Conservation (phyloP, 2,888 invertebrate species). For the Ophion ventricosus region DNA sequence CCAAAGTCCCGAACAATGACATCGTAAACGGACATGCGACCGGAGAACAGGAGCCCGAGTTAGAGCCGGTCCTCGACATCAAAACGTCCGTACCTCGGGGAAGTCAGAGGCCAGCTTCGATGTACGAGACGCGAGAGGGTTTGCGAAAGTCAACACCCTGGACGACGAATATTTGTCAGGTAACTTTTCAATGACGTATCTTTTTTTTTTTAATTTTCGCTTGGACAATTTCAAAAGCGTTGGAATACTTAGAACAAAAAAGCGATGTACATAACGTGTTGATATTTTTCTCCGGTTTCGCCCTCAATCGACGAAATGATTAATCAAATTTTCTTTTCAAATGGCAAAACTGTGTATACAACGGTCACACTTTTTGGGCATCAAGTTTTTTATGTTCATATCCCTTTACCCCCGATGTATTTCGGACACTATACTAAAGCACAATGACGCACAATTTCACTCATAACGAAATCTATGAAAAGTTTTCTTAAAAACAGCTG, state of each 20-base stretch:
- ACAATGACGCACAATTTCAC: neutral
- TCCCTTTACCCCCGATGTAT: neutral
- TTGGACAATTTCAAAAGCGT: neutral
- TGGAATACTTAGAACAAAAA: neutral
- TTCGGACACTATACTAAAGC: neutral
- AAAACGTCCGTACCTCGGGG: slow-evolving; percentile 82
- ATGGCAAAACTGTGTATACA: too few species aligned
- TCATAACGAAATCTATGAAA: neutral
- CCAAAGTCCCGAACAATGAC: slow-evolving; percentile 68
- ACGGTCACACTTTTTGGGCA: neutral
- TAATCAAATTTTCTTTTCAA: too few species aligned
- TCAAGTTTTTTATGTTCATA: neutral
- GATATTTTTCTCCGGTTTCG: neutral
- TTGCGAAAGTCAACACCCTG: slow-evolving; percentile 84
- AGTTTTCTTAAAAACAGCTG: too few species aligned
- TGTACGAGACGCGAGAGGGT: slow-evolving; percentile 93
- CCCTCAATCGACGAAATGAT: neutral
- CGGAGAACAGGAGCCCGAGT: slow-evolving; percentile 83
- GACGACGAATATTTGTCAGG: slow-evolving; percentile 77
- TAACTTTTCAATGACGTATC: slow-evolving; percentile 56
- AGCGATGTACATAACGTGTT: neutral
- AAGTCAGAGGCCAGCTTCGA: slow-evolving; percentile 91
- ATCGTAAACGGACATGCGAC: slow-evolving; percentile 81
- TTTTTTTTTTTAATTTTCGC: neutral
- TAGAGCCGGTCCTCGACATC: slow-evolving; percentile 84